Conservation (phyloP, 2,888 invertebrate species). For the Cheilosia vernalis region DNA sequence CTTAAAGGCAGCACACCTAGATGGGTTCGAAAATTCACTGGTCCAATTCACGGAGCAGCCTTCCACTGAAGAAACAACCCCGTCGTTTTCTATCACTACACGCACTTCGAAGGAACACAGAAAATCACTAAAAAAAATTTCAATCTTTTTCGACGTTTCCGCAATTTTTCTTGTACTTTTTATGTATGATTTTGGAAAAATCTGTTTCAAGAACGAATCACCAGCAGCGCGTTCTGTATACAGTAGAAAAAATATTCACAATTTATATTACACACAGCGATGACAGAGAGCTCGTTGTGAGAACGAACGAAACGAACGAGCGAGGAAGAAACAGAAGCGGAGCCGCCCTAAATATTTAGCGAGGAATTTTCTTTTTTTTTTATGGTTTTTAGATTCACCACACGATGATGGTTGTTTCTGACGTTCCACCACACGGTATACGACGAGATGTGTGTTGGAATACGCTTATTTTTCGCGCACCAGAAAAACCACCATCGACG, state of each 20-base stretch:
- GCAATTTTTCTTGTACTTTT: constrained; percentile 5
- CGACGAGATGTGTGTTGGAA: constrained; percentile 48
- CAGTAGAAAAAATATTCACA: constrained; percentile 25
- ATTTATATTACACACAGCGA: constrained; percentile 33
- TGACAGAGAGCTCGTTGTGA: constrained; percentile 48
- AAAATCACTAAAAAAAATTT: not conserved
- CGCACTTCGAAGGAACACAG: not conserved
- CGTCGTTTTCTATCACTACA: constrained; percentile 26
- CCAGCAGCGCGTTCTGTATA: constrained; percentile 43
- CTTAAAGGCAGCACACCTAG: not conserved
- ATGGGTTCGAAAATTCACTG: not conserved
- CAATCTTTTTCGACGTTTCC: not conserved
- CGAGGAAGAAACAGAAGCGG: constrained; percentile 57
- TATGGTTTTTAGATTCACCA: constrained; percentile 54
- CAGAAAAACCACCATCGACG: constrained; percentile 13
- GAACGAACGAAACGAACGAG: constrained; percentile 33
- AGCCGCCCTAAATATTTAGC: constrained; percentile 75
- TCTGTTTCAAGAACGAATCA: constrained; percentile 24
- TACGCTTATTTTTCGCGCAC: constrained; percentile 58
- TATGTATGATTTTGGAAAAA: constrained; percentile 7
- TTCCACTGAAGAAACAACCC: constrained; percentile 36
- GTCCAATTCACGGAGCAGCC: constrained; percentile 22
- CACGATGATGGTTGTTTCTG: constrained; percentile 44
- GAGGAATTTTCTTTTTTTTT: constrained; percentile 40
- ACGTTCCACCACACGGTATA: constrained; percentile 47